A percentile compares a stretch with the other conserved stretches of the same genome.
These are phyloP conservation scores for Drosophila insularis DNA, from an alignment of 1,140 invertebrate genomes.

Conservation along the genomic window DNA sequence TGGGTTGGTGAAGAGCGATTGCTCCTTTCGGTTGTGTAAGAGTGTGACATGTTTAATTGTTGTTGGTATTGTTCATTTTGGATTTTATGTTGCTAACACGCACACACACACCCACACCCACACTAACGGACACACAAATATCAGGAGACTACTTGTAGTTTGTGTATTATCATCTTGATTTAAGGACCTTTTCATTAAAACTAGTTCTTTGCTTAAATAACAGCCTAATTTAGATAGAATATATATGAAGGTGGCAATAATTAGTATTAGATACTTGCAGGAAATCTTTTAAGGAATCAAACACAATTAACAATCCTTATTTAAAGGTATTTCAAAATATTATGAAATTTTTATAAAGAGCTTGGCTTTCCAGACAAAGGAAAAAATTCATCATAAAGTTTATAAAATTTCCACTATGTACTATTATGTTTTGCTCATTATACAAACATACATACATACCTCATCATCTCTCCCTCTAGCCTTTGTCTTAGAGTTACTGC, in stretches of 20 bases:
- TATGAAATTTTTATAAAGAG: too few species aligned
- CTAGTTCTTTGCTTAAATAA: neutral
- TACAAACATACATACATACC: neutral
- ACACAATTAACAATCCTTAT: too few species aligned
- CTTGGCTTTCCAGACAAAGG: too few species aligned
- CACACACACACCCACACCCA: neutral
- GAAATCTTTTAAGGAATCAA: too few species aligned
- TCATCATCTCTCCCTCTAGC: neutral
- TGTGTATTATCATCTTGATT: neutral
- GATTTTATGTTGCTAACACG: neutral
- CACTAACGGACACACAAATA: neutral
- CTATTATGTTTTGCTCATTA: neutral
- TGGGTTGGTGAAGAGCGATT: constrained; percentile 15
- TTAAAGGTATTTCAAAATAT: too few species aligned
- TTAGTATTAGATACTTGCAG: too few species aligned
- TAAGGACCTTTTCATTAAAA: neutral
- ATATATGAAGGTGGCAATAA: too few species aligned
- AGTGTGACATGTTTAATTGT: constrained; percentile 36
- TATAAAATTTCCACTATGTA: too few species aligned
- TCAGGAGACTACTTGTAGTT: neutral
- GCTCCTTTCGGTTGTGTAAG: constrained; percentile 11
- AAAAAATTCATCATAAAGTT: neutral
- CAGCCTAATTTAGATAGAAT: too few species aligned
- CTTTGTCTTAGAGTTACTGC: neutral
- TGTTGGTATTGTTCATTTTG: constrained; percentile 36